phyloP scores from a whole-genome alignment of 30 jellyfish, hydroid and myxozoan species.

The Aurelia sp. region DNA sequence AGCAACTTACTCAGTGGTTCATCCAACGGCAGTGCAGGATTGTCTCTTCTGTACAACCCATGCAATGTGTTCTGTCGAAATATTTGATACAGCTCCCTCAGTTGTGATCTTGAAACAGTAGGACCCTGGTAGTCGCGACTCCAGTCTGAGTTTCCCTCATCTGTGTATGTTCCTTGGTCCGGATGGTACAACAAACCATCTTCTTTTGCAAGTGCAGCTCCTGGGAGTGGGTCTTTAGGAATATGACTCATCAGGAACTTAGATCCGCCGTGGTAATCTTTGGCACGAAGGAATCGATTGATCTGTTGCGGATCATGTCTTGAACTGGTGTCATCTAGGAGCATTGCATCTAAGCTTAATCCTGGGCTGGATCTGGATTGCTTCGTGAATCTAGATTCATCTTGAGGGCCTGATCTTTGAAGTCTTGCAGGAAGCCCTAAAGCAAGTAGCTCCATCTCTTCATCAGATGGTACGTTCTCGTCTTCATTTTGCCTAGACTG shows the following conservation, averaged over 20 bases:
- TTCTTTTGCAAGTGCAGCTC: conserved; percentile 4
- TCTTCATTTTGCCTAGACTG: neutral
- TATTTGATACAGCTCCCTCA: neutral
- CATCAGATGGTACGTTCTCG: neutral
- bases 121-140: neutral
- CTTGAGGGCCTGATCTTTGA: neutral
- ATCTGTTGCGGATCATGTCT: neutral
- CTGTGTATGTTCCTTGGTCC: no score
- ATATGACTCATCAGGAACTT: neutral
- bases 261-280: neutral
- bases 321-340: neutral
- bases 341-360: neutral
- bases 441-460: neutral
- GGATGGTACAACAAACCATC: neutral
- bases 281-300: neutral
- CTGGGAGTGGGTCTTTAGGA: neutral
- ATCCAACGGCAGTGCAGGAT: neutral
- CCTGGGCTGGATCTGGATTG: neutral
- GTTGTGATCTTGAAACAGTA: neutral
- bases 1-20: neutral
- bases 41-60: neutral
- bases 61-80: neutral
- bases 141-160: neutral
- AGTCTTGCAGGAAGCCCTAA: neutral
- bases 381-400: neutral